Percentiles rank a stretch among this genome's conserved stretches.
These are phyloP conservation scores for Agelastica alni DNA, from an alignment of 2,888 invertebrate species.

Conservation along the genomic window DNA sequence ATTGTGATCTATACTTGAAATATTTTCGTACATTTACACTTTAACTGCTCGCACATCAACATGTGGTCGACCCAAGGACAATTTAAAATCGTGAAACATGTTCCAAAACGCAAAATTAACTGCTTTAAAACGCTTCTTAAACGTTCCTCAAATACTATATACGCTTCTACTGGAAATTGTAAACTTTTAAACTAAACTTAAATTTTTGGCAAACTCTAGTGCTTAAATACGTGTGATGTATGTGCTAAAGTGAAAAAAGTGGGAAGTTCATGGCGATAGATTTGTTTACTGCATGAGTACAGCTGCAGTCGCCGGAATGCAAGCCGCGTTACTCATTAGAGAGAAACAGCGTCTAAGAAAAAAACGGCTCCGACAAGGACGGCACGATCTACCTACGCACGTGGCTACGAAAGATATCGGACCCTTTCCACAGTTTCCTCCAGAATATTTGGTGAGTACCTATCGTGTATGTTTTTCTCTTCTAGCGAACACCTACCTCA, in stretches of 20 bases:
- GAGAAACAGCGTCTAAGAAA: slow-evolving; percentile 85
- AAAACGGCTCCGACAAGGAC: slow-evolving; percentile 77
- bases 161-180: no score
- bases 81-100: no score
- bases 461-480: not conserved
- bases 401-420: slow-evolving; percentile 85
- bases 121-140: no score
- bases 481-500: no score
- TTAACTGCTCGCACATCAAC: slow-evolving; percentile 6
- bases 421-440: slow-evolving; percentile 86
- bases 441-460: slow-evolving; percentile 58
- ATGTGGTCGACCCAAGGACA: not conserved
- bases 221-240: no score
- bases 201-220: no score
- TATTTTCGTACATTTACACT: slow-evolving; percentile 18
- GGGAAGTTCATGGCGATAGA: slow-evolving; percentile 2
- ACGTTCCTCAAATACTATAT: no score
- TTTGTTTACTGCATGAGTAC: slow-evolving; percentile 54
- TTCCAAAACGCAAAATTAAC: no score
- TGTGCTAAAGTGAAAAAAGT: no score
- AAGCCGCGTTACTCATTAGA: slow-evolving; percentile 91
- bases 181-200: no score
- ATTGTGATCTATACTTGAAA: slow-evolving; percentile 7
- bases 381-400: slow-evolving; percentile 82
- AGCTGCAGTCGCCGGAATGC: slow-evolving; percentile 73